phyloP scores from a whole-genome alignment of 1,140 invertebrate species.

The Parapsyche elsis region DNA sequence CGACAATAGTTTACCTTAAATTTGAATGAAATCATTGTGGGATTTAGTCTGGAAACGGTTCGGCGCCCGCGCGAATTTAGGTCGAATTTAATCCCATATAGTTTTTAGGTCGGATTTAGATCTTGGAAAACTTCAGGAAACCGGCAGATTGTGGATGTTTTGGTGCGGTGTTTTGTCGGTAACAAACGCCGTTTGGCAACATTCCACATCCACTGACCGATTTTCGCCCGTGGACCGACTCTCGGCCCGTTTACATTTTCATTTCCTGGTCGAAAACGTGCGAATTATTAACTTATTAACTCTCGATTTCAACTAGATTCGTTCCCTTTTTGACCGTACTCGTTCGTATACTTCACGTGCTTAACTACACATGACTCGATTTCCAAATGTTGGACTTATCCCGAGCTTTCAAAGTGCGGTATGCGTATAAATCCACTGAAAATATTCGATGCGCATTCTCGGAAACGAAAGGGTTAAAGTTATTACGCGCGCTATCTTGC shows the following conservation, averaged over 20 bases:
- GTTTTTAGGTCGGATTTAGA: slow-evolving; percentile 18
- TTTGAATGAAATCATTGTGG: too few species aligned
- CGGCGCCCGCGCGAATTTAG: background rate
- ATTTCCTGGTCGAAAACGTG: slow-evolving; percentile 11
- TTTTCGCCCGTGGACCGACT: slow-evolving; percentile 33
- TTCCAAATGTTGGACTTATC: too few species aligned
- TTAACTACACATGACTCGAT: too few species aligned
- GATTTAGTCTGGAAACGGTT: too few species aligned
- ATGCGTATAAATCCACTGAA: too few species aligned
- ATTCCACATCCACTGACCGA: slow-evolving; percentile 53
- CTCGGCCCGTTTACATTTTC: background rate
- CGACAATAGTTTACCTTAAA: too few species aligned
- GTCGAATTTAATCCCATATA: slow-evolving; percentile 1
- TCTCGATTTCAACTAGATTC: too few species aligned
- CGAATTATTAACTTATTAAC: too few species aligned
- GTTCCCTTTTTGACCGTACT: too few species aligned
- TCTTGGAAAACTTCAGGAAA: slow-evolving; percentile 8
- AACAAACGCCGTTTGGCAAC: slow-evolving; percentile 44
- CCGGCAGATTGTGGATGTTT: background rate
- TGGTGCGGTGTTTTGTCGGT: background rate
- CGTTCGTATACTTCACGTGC: too few species aligned
- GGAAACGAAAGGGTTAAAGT: background rate
- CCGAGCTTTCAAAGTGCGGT: too few species aligned
- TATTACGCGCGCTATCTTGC: background rate
- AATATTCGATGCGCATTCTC: background rate